A percentile compares a stretch with the other conserved stretches of the same genome.
Conservation (phyloP, 2,113 vertebrate species). For the Poecile atricapillus region DNA sequence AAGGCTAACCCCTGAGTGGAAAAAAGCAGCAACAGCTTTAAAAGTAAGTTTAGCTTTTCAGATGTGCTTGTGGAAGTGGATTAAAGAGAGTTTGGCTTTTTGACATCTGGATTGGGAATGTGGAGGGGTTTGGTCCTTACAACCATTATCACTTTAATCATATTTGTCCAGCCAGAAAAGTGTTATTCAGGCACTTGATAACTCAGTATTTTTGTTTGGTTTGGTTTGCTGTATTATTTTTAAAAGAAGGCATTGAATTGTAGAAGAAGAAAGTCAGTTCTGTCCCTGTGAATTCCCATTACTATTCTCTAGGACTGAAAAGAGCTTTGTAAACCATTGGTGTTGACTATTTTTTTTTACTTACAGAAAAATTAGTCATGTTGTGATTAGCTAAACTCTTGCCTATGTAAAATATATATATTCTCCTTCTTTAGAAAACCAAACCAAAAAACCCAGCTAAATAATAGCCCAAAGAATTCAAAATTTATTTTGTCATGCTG, state of each 20-base stretch:
- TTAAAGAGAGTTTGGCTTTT: neutral
- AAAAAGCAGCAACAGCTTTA: slow-evolving; percentile 91
- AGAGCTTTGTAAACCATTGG: neutral
- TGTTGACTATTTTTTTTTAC: neutral
- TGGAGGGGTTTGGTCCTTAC: neutral
- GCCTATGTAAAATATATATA: neutral
- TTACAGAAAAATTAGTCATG: neutral
- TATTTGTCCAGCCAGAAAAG: neutral
- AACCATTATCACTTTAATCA: neutral
- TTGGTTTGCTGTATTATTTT: neutral
- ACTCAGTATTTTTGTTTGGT: neutral
- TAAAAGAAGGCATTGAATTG: neutral
- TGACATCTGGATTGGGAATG: neutral
- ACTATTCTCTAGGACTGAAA: neutral
- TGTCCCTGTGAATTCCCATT: neutral
- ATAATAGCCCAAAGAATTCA: neutral
- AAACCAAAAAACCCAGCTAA: neutral
- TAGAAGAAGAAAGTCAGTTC: neutral
- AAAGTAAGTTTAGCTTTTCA: slow-evolving; percentile 79
- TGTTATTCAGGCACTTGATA: neutral
- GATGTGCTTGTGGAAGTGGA: neutral
- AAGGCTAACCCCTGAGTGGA: slow-evolving; percentile 89
- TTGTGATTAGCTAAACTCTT: neutral
- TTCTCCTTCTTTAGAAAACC: neutral
- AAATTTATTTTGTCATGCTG: neutral